Evolutionary conservation across 2,888 invertebrate genomes (phyloP), one percentile per base, ranked within the genome.

Genomic region (Horisme vitalbata): DNA sequence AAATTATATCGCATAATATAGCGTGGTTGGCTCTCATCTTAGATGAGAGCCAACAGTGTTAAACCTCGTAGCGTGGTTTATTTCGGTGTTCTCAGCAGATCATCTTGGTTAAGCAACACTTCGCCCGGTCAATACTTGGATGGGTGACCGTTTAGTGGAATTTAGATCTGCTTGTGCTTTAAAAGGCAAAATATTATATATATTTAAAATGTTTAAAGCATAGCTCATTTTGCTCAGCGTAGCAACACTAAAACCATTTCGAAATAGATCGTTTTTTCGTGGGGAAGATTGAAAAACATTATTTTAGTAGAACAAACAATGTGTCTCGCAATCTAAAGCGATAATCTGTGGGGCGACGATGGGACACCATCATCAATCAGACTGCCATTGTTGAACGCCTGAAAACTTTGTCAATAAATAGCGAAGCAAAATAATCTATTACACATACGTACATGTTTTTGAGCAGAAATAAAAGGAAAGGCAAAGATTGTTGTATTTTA

Each of bases 351-450:
- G 60, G 67, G 44, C 39, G 50, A 43, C 62, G 61, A 56, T 64
- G 63, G 65, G 62, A 65, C 65, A 50, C 55, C 55, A 64, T 68
- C 77, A 81, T 82, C 79, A 81, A 82, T 82, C 80, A 79, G 68
- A 41, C 45, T 44, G 48, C 50, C 56, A 45, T 47, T 44, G 57
- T 55, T 31, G 46, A 43, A 36, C 48, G 41, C 39, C 46, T 61
- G 55, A 59, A 57, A 66, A 63, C 57, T 64, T 58, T 57, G 61
- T 55, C 60, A 59, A 57, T 57, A 62, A 59, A 57, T 32, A 23
- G 9, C 21, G 21, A 3, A 21, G 20, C 11, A 23, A 23, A 12
- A 6, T 12, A 13, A 8, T n/a, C 28, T 26, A 11, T 26, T 26
- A 28, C 28, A n/a, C n/a, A 2, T 13, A 14, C 2, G n/a, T 28